Percentiles rank a stretch among this genome's conserved stretches.
Conservation (phyloP, 1,140 invertebrate species). For the Drosophila truncata region DNA sequence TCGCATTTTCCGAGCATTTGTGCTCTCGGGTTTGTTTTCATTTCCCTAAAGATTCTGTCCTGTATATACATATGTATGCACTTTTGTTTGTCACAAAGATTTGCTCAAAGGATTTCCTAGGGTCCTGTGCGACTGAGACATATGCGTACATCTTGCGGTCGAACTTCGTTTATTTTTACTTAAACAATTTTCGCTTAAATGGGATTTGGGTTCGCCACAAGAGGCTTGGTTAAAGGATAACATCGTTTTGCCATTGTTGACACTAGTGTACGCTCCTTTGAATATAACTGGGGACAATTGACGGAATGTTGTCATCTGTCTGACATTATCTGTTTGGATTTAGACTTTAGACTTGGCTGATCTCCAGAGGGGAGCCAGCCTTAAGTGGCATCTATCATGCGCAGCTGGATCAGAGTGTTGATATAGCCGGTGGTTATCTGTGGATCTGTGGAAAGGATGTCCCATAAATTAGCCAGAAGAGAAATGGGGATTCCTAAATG, state of each 20-base stretch:
- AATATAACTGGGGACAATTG: constrained; percentile 58
- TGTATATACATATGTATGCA: constrained; percentile 25
- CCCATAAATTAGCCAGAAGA: constrained; percentile 4
- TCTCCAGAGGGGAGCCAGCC: constrained; percentile 13
- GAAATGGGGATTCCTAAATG: constrained; percentile 5
- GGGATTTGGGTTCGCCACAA: constrained; percentile 79
- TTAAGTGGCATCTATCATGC: constrained; percentile 31
- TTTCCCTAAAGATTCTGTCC: constrained; percentile 58
- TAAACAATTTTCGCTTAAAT: constrained; percentile 82
- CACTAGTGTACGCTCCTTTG: constrained; percentile 39
- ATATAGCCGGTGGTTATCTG: constrained; percentile 43
- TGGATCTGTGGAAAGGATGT: constrained; percentile 12
- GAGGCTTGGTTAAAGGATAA: constrained; percentile 82
- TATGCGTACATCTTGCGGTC: constrained; percentile 64
- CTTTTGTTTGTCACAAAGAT: constrained; percentile 65
- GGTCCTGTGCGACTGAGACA: constrained; percentile 27
- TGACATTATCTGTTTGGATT: constrained; percentile 57
- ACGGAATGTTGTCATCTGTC: constrained; percentile 70
- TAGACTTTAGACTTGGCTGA: constrained; percentile 8
- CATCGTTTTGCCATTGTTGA: constrained; percentile 81
- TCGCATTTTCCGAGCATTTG: constrained; percentile 61
- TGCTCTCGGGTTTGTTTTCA: constrained; percentile 70
- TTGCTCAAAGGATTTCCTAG: constrained; percentile 74
- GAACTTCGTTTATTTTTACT: constrained; percentile 73
- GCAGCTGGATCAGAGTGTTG: constrained; percentile 46